Evolutionary conservation across 2,113 vertebrate species (phyloP).

Genomic region (Mormyrus lacerda): DNA sequence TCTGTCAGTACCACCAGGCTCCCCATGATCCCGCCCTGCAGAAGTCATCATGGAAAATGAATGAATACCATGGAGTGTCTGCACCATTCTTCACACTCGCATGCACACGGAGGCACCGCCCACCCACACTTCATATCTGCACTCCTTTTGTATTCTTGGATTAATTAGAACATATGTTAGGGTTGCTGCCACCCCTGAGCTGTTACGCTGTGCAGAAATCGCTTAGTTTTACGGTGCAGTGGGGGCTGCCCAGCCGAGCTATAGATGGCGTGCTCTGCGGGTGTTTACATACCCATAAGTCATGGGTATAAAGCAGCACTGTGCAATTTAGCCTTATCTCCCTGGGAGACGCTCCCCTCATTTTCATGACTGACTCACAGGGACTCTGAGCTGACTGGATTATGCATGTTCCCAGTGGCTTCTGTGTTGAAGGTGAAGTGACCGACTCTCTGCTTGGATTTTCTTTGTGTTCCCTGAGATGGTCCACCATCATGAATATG

Average conservation of each 20-base stretch:
- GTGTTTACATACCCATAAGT: slow-evolving; percentile 4
- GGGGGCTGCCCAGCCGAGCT: background rate
- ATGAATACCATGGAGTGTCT: background rate
- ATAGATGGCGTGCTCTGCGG: background rate
- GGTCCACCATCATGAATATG: background rate
- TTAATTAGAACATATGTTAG: slow-evolving; percentile 4
- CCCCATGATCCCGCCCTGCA: background rate
- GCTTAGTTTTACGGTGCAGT: background rate
- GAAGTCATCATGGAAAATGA: background rate
- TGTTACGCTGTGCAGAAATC: background rate
- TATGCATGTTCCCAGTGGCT: too few relatives aligned
- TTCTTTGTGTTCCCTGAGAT: background rate
- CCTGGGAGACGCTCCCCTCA: background rate
- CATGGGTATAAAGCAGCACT: slow-evolving; percentile 15
- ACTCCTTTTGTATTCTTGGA: background rate
- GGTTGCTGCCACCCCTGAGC: background rate
- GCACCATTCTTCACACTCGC: background rate
- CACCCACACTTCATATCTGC: background rate
- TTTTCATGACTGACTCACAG: background rate
- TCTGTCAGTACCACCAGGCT: background rate
- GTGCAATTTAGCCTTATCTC: background rate
- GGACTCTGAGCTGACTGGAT: slow-evolving; percentile 11
- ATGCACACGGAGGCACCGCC: background rate
- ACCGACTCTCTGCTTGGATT: background rate
- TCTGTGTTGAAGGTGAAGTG: background rate